Conservation (phyloP, 2,888 invertebrate species). For the Scotopteryx bipunctaria region DNA sequence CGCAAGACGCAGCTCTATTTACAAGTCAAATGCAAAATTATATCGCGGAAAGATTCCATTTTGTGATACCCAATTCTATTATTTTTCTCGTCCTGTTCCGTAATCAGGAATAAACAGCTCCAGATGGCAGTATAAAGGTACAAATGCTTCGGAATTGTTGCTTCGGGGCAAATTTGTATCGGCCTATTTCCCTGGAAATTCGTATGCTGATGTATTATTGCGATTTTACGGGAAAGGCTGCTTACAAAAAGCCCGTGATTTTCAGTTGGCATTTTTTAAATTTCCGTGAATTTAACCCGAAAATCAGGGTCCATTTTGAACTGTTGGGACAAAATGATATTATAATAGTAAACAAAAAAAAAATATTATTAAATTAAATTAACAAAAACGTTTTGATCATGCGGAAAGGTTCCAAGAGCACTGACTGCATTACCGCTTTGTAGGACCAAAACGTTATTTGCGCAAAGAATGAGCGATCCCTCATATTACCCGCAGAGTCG, state of each 20-base stretch:
- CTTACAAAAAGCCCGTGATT: constrained; percentile 12
- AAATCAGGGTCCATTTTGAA: not conserved
- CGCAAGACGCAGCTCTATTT: constrained; percentile 7
- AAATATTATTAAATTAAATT: too few species aligned
- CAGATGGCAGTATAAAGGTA: constrained; percentile 28
- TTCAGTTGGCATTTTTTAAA: constrained; percentile 8
- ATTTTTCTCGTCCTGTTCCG: constrained; percentile 29
- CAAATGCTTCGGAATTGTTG: constrained; percentile 24
- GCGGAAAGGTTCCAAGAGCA: too few species aligned
- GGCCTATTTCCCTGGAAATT: constrained; percentile 20
- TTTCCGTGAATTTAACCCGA: not conserved
- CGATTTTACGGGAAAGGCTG: constrained; percentile 18
- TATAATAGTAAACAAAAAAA: too few species aligned
- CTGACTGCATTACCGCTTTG: too few species aligned
- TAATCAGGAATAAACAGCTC: constrained; percentile 33
- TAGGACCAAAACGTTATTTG: too few species aligned
- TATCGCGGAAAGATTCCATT: constrained; percentile 33
- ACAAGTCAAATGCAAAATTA: constrained; percentile 28
- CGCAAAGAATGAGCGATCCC: too few species aligned
- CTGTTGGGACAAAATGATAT: too few species aligned
- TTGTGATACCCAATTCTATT: constrained; percentile 34
- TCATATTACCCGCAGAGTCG: too few species aligned
- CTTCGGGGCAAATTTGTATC: constrained; percentile 28
- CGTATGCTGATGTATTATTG: constrained; percentile 26
- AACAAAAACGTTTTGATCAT: too few species aligned